phyloP scores from a whole-genome alignment of 2,113 vertebrate species.

The Pimephales promelas region DNA sequence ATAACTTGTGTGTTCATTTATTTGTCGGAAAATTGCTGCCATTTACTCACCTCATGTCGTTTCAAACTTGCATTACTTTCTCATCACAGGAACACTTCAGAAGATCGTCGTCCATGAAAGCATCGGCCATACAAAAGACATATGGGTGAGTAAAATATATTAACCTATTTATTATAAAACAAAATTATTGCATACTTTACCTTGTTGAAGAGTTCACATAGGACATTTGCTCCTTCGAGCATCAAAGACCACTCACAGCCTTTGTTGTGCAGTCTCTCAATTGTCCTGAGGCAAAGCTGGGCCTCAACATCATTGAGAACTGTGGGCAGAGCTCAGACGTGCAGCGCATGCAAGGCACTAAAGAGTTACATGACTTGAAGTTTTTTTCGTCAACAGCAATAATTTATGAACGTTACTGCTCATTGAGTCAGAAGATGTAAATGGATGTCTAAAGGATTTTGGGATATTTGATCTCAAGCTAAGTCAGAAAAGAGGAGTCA shows the following conservation, averaged over 20 bases:
- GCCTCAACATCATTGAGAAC: slow-evolving; percentile 31
- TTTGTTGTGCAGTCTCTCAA: slow-evolving; percentile 27
- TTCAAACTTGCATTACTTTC: not conserved
- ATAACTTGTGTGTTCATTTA: not conserved
- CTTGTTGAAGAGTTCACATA: slow-evolving; percentile 7
- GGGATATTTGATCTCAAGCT: not conserved
- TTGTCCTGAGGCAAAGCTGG: slow-evolving; percentile 27
- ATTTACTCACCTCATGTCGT: not conserved
- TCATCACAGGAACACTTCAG: not conserved
- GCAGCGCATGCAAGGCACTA: slow-evolving; percentile 31
- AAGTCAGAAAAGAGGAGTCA: not conserved
- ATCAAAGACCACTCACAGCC: not conserved
- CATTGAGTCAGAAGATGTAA: not conserved
- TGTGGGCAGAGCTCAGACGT: slow-evolving; percentile 29
- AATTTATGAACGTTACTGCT: not conserved
- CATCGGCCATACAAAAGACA: not conserved
- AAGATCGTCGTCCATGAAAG: not conserved
- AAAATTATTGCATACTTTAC: not conserved
- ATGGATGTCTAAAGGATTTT: not conserved
- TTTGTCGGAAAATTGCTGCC: not conserved
- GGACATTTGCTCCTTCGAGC: not conserved
- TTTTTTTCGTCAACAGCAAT: not conserved
- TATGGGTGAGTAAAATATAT: not conserved
- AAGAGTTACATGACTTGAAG: slow-evolving; percentile 16
- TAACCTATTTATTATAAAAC: not conserved